Evolutionary conservation across 2,888 invertebrate genomes (phyloP), one percentile per base, ranked within the genome.

Genomic region (Thymelicus lineola): DNA sequence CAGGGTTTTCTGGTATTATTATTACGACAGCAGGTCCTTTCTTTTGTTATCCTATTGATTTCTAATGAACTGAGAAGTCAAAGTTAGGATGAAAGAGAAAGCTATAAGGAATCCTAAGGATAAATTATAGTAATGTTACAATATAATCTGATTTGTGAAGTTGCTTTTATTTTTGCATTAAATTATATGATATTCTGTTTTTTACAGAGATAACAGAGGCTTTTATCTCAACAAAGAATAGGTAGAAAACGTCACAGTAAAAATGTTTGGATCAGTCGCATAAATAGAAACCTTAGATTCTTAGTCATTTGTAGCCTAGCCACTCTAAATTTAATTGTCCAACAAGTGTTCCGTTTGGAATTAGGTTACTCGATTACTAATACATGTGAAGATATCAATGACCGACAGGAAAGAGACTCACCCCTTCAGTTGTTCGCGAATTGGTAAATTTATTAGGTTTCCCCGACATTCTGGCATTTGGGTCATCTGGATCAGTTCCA

Each of bases 401-500:
- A 72, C 72, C 58, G 48, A 55, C 61, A 74, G 70, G 70, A 75
- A 77, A 1, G 5, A 28, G 28, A 28, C 28, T 3, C 28, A 42
- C 74, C 79, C 79, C 75, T 76, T 72, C 71, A 75, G 74, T 74
- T 76, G 77, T 84, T 84, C 75, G 86, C 84, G 78, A 86, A 85
- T 83, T 81, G 82, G 82, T 81, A 80, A 83, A 81, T 81, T 85
- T 82, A 78, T 84, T 80, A 75, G 77, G 79, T 82, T 85, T 81
- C 76, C 73, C 75, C 78, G 75, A 82, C 80, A 80, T 82, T 78
- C 77, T 76, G 80, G 83, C 82, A 93, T 90, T 84, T 85, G 79
- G 93, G 93, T 89, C 92, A 86, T 80, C 88, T 93, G 93, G 92
- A 92, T 77, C 78, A 76, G 75, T 73, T 93, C 93, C 93, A 93